phyloP scores from a whole-genome alignment of 2,888 invertebrate genomes.

The Ophioninae sp. region DNA sequence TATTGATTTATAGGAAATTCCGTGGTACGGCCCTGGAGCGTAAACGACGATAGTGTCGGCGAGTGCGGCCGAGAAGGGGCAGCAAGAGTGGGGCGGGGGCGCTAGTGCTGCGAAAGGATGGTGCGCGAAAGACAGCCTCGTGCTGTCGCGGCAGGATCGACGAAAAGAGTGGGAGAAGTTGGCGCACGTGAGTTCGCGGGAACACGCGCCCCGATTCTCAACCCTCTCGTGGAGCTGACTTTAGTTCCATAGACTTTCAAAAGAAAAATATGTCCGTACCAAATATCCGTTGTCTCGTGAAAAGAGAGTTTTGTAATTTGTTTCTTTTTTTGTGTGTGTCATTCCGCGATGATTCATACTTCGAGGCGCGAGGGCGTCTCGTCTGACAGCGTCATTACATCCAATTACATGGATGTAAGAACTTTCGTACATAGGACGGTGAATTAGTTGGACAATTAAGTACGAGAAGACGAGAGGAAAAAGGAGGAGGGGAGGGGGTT shows the following conservation, averaged over 20 bases:
- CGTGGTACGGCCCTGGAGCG: slow-evolving; percentile 54
- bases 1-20: slow-evolving; percentile 63
- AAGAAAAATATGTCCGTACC: neutral
- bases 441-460: slow-evolving; percentile 1
- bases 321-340: neutral
- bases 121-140: neutral
- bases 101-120: neutral
- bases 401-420: neutral
- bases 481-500: too few relatives aligned
- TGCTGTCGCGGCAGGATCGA: neutral
- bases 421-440: neutral
- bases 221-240: neutral
- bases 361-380: neutral
- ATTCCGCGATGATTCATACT: neutral
- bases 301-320: neutral
- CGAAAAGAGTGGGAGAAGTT: slow-evolving; percentile 23
- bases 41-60: neutral
- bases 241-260: neutral
- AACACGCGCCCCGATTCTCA: neutral
- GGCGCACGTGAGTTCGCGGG: slow-evolving; percentile 51
- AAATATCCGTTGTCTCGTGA: neutral
- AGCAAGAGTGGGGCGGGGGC: too few relatives aligned
- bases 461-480: neutral
- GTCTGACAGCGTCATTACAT: slow-evolving; percentile 7
- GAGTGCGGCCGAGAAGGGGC: neutral